phyloP scores from a whole-genome alignment of 2,888 invertebrate genomes.

The Oxycera nigricornis region DNA sequence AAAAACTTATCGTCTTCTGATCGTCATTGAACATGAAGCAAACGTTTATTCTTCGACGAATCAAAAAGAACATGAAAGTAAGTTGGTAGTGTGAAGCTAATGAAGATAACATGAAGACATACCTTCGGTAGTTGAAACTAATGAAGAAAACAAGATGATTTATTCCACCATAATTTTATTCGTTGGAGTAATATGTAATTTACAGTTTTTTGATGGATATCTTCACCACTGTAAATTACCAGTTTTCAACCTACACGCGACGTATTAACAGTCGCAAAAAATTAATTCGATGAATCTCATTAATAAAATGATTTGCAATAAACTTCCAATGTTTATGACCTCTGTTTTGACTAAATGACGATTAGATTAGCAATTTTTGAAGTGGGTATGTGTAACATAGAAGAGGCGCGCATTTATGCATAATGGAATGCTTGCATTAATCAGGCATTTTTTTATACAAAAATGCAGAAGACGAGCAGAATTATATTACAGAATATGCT shows the following conservation, averaged over 20 bases:
- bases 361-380: no score
- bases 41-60: background rate
- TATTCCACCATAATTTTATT: background rate
- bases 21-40: background rate
- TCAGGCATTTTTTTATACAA: no score
- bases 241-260: conserved; percentile 11
- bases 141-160: conserved; percentile 1
- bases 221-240: background rate
- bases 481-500: no score
- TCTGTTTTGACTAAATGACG: background rate
- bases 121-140: background rate
- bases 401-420: no score
- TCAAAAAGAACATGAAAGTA: background rate
- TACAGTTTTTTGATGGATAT: background rate
- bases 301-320: conserved; percentile 34
- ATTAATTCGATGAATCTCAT: conserved; percentile 28
- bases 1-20: background rate
- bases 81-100: background rate
- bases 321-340: conserved; percentile 30
- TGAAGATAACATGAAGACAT: no score
- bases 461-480: no score
- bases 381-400: no score
- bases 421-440: no score
- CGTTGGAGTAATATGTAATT: background rate
- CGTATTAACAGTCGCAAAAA: background rate